Conservation (phyloP, 2,113 vertebrate species). For the Gallinago paraguaiae region DNA sequence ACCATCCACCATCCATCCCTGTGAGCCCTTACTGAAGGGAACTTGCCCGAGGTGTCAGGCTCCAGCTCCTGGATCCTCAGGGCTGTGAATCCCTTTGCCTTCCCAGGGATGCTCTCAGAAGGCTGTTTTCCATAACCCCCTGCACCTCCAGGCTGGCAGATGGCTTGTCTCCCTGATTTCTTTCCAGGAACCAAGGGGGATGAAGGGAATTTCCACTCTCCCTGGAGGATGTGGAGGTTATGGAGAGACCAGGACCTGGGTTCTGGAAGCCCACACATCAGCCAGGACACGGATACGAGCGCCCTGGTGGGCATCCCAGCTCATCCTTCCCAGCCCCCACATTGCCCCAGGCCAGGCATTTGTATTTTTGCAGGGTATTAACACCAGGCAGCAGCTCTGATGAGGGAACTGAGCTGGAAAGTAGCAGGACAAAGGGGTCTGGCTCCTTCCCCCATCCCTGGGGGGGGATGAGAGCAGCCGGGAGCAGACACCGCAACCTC, state of each 20-base stretch:
- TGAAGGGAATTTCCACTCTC: background rate
- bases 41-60: accelerated
- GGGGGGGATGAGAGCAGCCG: background rate
- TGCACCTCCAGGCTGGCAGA: background rate
- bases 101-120: background rate
- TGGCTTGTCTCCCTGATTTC: background rate
- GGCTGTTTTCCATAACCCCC: accelerated
- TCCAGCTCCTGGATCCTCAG: background rate
- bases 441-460: background rate
- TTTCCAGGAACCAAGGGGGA: background rate
- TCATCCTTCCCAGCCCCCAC: background rate
- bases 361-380: background rate
- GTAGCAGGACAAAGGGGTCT: background rate
- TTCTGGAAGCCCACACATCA: background rate
- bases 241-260: background rate
- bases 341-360: background rate
- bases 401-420: background rate
- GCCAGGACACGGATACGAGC: background rate
- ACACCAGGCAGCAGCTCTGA: background rate
- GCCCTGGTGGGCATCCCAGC: background rate
- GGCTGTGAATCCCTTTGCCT: background rate
- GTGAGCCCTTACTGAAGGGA: background rate
- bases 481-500: background rate
- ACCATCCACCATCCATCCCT: accelerated
- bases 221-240: background rate